Evolutionary conservation across 1,140 invertebrate genomes (phyloP).

Genomic region (Paramacrobiotus metropolitanus): DNA sequence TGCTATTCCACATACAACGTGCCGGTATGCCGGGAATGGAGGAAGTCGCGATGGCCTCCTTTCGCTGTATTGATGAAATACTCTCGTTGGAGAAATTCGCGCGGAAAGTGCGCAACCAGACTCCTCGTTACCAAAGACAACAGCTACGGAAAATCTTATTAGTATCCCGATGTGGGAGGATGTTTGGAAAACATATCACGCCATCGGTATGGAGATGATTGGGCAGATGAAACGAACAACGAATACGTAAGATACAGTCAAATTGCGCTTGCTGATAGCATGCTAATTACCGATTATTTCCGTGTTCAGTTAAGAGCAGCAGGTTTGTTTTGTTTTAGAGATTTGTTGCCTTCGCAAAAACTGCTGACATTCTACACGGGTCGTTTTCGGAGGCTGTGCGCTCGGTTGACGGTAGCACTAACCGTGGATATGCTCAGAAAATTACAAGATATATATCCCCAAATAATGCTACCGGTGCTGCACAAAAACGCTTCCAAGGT

Average conservation of each 20-base stretch:
- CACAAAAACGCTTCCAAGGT: background rate
- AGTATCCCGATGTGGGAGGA: conserved; percentile 37
- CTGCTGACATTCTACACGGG: background rate
- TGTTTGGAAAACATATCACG: conserved; percentile 61
- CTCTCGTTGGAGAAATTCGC: conserved; percentile 29
- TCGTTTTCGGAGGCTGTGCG: background rate
- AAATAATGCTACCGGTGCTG: background rate
- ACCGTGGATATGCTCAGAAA: background rate
- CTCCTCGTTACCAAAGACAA: background rate
- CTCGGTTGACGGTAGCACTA: background rate
- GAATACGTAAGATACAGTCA: conserved; percentile 19
- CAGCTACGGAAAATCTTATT: conserved; percentile 4
- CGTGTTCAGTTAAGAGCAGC: no score
- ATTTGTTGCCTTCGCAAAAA: background rate
- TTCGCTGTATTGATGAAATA: conserved; percentile 88
- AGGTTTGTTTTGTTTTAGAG: background rate
- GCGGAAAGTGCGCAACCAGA: background rate
- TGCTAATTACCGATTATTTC: no score
- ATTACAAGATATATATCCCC: background rate
- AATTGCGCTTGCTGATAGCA: no score
- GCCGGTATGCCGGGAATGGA: background rate
- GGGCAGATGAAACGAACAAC: conserved; percentile 10
- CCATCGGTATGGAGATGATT: conserved; percentile 45
- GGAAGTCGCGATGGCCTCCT: conserved; percentile 57
- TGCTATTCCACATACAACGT: background rate